Evolutionary conservation across 2,888 invertebrate genomes (phyloP).

Genomic region (Loripinus fragilis): DNA sequence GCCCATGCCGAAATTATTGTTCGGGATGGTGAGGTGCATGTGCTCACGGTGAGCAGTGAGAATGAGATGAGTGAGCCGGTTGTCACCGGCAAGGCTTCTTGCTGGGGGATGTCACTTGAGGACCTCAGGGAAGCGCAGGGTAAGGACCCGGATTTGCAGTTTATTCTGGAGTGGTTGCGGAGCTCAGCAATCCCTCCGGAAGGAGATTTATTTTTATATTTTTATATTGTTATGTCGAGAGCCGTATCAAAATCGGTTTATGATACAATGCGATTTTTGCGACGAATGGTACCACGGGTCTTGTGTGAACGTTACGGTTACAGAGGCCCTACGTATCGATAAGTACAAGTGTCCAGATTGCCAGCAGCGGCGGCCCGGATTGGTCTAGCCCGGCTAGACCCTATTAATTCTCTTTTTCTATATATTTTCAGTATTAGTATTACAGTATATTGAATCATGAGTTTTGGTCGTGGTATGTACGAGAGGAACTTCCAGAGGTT

Average conservation of each 20-base stretch:
- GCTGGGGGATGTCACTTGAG: not conserved
- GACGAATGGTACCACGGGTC: too few species aligned
- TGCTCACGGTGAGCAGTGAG: not conserved
- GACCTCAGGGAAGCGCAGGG: not conserved
- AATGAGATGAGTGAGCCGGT: too few species aligned
- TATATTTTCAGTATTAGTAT: too few species aligned
- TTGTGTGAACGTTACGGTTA: too few species aligned
- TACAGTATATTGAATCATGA: too few species aligned
- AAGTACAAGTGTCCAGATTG: too few species aligned
- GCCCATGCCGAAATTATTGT: not conserved
- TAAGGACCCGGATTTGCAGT: not conserved
- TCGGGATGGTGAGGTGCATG: not conserved
- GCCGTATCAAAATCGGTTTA: too few species aligned
- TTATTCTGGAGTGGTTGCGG: constrained; percentile 16
- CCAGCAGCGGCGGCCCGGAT: too few species aligned
- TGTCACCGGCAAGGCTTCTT: not conserved
- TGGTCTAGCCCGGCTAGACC: too few species aligned
- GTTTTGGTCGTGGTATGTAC: not conserved
- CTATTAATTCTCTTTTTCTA: too few species aligned
- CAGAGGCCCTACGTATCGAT: too few species aligned
- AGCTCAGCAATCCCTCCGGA: not conserved
- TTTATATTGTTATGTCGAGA: not conserved
- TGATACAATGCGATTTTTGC: too few species aligned
- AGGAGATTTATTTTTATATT: not conserved
- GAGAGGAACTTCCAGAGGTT: not conserved